phyloP scores from a whole-genome alignment of 2,797 vertebrate genomes.

The Thamnophis elegans region DNA sequence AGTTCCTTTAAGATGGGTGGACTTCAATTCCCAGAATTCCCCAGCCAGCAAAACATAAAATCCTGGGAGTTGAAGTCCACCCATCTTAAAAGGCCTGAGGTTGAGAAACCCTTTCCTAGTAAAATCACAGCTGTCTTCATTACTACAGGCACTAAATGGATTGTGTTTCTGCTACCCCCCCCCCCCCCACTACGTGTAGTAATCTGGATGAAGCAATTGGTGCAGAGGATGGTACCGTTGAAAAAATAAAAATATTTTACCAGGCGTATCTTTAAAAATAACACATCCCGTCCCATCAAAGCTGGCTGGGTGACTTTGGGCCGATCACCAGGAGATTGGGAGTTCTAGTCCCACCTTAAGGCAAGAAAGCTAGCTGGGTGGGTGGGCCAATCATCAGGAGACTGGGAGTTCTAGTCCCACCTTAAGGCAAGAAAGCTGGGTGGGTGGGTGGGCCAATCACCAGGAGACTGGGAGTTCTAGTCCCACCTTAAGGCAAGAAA shows the following conservation, averaged over 20 bases:
- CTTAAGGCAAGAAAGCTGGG: too few relatives aligned
- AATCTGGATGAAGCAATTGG: neutral
- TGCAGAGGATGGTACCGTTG: too few relatives aligned
- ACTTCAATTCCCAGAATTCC: neutral
- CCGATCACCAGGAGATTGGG: too few relatives aligned
- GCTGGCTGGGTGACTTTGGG: too few relatives aligned
- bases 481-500: too few relatives aligned
- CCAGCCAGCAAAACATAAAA: neutral
- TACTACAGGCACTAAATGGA: neutral
- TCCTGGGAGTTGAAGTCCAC: neutral
- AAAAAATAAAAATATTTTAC: neutral
- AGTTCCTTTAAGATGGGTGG: neutral
- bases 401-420: too few relatives aligned
- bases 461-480: too few relatives aligned
- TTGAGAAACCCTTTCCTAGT: neutral
- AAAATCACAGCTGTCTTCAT: neutral
- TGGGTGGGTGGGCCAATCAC: too few relatives aligned
- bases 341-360: too few relatives aligned
- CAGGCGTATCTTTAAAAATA: neutral
- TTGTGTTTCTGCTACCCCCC: neutral
- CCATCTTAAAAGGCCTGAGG: neutral
- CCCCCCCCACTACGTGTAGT: neutral
- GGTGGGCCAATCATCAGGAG: too few relatives aligned
- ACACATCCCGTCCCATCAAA: neutral
- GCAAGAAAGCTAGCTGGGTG: too few relatives aligned